These are phyloP conservation scores for Drosophila stalkeri DNA, from an alignment of 2,888 invertebrate genomes.

Conservation along the genomic window DNA sequence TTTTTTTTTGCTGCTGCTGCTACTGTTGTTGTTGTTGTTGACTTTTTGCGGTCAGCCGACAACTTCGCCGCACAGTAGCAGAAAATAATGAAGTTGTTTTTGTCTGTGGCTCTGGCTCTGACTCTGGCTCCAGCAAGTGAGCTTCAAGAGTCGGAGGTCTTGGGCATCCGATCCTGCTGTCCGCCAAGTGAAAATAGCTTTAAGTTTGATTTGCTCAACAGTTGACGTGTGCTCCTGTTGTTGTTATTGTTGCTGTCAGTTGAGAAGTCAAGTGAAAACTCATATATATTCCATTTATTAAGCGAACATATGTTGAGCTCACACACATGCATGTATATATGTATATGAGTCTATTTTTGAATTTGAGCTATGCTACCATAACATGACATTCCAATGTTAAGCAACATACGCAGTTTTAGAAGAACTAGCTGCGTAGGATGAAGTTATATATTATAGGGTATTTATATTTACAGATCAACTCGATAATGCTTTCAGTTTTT, in stretches of 20 bases:
- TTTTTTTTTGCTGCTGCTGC: conserved; percentile 23
- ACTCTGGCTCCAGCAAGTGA: background rate
- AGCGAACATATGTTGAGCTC: conserved; percentile 3
- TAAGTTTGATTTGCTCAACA: conserved; percentile 42
- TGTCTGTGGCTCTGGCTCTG: conserved; percentile 38
- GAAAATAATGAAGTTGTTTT: conserved; percentile 77
- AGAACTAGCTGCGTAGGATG: background rate
- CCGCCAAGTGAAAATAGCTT: conserved; percentile 58
- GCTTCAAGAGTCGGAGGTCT: conserved; percentile 31
- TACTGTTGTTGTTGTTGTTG: conserved; percentile 31
- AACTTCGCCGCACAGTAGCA: conserved; percentile 64
- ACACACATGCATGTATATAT: background rate
- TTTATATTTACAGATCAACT: background rate
- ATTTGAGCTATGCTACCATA: conserved; percentile 10
- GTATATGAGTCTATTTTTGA: conserved; percentile 34
- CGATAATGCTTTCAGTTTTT: conserved; percentile 1
- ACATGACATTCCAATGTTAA: conserved; percentile 26
- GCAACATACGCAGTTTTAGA: conserved; percentile 20
- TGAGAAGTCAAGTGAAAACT: conserved; percentile 40
- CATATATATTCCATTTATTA: background rate
- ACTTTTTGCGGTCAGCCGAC: conserved; percentile 59
- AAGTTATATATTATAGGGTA: background rate
- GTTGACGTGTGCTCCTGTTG: conserved; percentile 28
- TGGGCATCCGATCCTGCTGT: conserved; percentile 42
- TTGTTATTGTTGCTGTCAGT: conserved; percentile 25